A percentile compares a stretch with the other conserved stretches of the same genome.
These are phyloP conservation scores for Coelopa pilipes DNA, from an alignment of 2,888 invertebrate species.

Conservation along the genomic window DNA sequence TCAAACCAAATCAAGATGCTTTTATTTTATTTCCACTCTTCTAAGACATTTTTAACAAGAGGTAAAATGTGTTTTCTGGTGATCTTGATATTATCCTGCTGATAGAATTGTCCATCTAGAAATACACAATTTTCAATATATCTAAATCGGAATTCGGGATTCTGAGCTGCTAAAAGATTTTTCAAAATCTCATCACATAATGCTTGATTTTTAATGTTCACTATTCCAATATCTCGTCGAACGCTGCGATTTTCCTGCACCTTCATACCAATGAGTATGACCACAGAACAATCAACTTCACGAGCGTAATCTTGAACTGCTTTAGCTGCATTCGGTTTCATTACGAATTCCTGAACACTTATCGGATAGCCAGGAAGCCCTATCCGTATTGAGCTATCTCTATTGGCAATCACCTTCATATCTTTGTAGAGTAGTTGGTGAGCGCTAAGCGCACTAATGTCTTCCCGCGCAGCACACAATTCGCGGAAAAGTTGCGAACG, in stretches of 20 bases:
- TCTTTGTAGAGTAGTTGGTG: constrained; percentile 81
- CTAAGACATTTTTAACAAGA: constrained; percentile 69
- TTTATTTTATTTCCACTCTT: not conserved
- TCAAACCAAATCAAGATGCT: not conserved
- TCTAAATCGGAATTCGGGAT: constrained; percentile 62
- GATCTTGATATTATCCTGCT: constrained; percentile 71
- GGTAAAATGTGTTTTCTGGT: constrained; percentile 79
- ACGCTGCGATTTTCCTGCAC: constrained; percentile 65
- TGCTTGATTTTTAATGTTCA: constrained; percentile 55
- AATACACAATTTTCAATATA: constrained; percentile 60
- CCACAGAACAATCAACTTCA: constrained; percentile 64
- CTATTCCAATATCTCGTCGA: constrained; percentile 73
- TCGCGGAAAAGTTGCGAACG: constrained; percentile 68
- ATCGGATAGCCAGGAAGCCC: constrained; percentile 69
- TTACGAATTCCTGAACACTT: constrained; percentile 56
- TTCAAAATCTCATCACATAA: constrained; percentile 53
- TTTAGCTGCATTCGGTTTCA: constrained; percentile 62
- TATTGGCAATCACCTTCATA: constrained; percentile 73
- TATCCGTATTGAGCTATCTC: constrained; percentile 68
- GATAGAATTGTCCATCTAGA: constrained; percentile 68
- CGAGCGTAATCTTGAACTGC: constrained; percentile 69
- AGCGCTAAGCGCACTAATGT: constrained; percentile 74
- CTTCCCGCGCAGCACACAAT: constrained; percentile 74
- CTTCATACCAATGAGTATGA: constrained; percentile 75
- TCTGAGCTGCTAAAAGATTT: constrained; percentile 44